Percentiles rank a stretch among this genome's conserved stretches.
These are phyloP conservation scores for Automeris io DNA, from an alignment of 2,888 invertebrate genomes.

Conservation along the genomic window DNA sequence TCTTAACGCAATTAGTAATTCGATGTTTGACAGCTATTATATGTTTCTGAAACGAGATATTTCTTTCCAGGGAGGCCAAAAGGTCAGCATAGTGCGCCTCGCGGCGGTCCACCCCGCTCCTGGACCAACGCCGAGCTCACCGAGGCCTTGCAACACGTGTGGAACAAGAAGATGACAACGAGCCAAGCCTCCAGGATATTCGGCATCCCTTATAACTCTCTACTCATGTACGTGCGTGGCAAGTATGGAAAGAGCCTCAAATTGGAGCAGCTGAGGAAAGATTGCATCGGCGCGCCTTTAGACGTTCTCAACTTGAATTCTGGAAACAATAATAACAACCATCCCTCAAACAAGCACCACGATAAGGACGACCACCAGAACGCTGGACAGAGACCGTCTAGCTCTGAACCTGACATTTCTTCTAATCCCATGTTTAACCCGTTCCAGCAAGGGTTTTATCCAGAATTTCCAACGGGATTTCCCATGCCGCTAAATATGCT, in stretches of 20 bases:
- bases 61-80: conserved; percentile 84
- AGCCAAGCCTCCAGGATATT: conserved; percentile 93
- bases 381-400: conserved; percentile 77
- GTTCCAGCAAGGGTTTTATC: conserved; percentile 88
- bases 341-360: conserved; percentile 71
- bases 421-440: conserved; percentile 85
- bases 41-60: conserved; percentile 19
- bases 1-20: conserved; percentile 53
- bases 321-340: conserved; percentile 78
- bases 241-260: conserved; percentile 96
- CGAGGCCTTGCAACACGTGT: conserved; percentile 94
- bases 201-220: conserved; percentile 95
- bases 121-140: conserved; percentile 96
- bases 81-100: conserved; percentile 93
- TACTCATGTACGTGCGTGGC: conserved; percentile 93
- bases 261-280: conserved; percentile 90
- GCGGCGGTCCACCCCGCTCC: conserved; percentile 93
- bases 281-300: conserved; percentile 89
- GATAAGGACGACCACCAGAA: conserved; percentile 72
- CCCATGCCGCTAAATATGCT: conserved; percentile 91
- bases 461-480: conserved; percentile 87
- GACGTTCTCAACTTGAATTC: conserved; percentile 82
- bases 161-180: conserved; percentile 97
- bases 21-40: conserved; percentile 36
- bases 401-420: conserved; percentile 81